Evolutionary conservation across 2,113 vertebrate species (phyloP).

Genomic region (Bos javanicus): DNA sequence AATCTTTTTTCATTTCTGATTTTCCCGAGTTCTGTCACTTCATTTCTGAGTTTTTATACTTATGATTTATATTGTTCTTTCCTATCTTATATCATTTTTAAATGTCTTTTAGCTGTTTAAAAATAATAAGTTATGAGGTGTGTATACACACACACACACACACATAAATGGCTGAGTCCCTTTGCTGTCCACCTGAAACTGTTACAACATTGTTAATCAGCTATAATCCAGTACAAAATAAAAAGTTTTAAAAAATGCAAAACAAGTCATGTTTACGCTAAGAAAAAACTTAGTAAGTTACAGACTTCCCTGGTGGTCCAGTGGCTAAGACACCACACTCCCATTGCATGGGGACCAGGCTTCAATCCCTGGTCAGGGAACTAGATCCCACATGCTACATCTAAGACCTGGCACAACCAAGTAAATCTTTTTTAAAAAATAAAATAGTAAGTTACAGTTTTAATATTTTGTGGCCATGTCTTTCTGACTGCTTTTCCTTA

Average conservation of each 20-base stretch:
- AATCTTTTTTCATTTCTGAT: background rate
- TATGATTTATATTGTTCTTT: background rate
- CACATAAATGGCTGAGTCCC: background rate
- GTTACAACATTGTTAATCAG: background rate
- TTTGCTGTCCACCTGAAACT: background rate
- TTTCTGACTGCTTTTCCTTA: background rate
- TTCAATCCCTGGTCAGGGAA: background rate
- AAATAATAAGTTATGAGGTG: background rate
- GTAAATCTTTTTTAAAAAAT: background rate
- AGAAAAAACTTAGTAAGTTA: background rate
- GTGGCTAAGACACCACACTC: background rate
- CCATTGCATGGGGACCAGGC: background rate
- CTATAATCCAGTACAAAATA: background rate
- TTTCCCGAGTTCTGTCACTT: background rate
- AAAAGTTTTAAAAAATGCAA: background rate
- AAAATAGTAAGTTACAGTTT: background rate
- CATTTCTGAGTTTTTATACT: background rate
- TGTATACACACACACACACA: background rate
- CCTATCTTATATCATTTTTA: background rate
- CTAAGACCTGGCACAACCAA: background rate
- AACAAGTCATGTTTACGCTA: background rate
- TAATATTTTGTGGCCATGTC: background rate
- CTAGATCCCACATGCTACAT: background rate
- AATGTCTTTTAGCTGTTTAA: slow-evolving; percentile 2
- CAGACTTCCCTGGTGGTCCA: background rate